Conservation (phyloP, 2,888 invertebrate species). For the Plusia festucae region DNA sequence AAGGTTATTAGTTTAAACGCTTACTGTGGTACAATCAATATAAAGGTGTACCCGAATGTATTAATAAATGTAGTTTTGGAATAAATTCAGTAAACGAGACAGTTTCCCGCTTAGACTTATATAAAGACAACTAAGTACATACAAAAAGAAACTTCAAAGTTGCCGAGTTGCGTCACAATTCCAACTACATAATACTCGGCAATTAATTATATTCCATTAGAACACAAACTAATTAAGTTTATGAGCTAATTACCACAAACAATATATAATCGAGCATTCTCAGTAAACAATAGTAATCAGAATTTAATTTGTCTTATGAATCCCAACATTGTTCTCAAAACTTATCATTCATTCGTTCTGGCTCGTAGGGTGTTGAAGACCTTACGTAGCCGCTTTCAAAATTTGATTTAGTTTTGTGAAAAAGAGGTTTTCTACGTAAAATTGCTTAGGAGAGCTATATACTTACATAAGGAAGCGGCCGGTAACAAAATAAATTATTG, state of each 20-base stretch:
- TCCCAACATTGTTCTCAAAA: conserved; percentile 55
- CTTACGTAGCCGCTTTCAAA: neutral
- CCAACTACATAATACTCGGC: conserved; percentile 35
- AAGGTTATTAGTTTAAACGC: neutral
- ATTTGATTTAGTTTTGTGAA: neutral
- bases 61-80: conserved; percentile 1
- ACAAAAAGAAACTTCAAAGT: conserved; percentile 34
- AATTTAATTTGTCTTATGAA: conserved; percentile 42
- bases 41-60: neutral
- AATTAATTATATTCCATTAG: conserved; percentile 54
- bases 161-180: conserved; percentile 52
- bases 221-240: conserved; percentile 54
- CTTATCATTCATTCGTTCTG: conserved; percentile 8
- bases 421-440: neutral
- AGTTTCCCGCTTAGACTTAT: conserved; percentile 31
- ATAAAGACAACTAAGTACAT: conserved; percentile 30
- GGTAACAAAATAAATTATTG: too few species aligned
- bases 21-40: neutral
- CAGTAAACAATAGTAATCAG: conserved; percentile 57
- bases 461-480: too few species aligned
- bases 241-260: conserved; percentile 52
- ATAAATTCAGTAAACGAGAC: conserved; percentile 15
- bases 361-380: conserved; percentile 19
- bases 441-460: neutral
- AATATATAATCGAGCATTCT: conserved; percentile 61